Base-by-base conservation (phyloP, 2,888 invertebrate species). In the Plagodis dolabraria region DNA sequence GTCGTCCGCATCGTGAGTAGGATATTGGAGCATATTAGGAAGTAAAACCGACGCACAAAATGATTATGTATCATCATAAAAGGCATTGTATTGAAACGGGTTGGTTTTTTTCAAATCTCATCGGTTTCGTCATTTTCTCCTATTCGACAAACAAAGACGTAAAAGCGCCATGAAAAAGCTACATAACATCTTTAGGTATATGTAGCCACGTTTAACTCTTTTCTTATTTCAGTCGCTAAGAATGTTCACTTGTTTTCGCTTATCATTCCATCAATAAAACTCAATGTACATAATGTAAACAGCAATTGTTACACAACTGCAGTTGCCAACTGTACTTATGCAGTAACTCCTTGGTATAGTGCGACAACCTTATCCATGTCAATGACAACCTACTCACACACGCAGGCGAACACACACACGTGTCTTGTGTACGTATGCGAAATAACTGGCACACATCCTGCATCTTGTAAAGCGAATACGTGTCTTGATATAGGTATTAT, bases 361-460 rank as follows among this genome's bases (percentile, higher is more conserved):
- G 67, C 89, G 86, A 83, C 87, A 86, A 88, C 87, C 89, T 81
- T 79, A 86, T 79, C 75, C 82, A 72, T 87, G 89, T 88, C 89
- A 89, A 89, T 89, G 89, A 89, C 89, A 81, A 85, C 57, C 59
- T 56, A 64, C 68, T 47, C 63, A 60, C 65, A 57, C 68, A 61
- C 61, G 57, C 65, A 67, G 65, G 71, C 64, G 75, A 69, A 65
- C 64, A 56, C 67, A 63, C 65, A 55, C 61, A 64, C 38, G 34
- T 48, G 45, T 69, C 35, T 33, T 45, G 36, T 52, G 38, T 49
- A 42, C 22, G 11, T n/a, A 55, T 49, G 7, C 60, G 49, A 8
- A 60, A 60, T 60, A 70, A 65, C 69, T 69, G 48, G 70, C 70
- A 71, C 71, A 74, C 69, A 75, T 76, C 75, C 75, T 76, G 79